Percentiles rank a stretch among this genome's conserved stretches.
These are phyloP conservation scores for Drosophila tristis DNA, from an alignment of 1,140 invertebrate species.

Conservation along the genomic window DNA sequence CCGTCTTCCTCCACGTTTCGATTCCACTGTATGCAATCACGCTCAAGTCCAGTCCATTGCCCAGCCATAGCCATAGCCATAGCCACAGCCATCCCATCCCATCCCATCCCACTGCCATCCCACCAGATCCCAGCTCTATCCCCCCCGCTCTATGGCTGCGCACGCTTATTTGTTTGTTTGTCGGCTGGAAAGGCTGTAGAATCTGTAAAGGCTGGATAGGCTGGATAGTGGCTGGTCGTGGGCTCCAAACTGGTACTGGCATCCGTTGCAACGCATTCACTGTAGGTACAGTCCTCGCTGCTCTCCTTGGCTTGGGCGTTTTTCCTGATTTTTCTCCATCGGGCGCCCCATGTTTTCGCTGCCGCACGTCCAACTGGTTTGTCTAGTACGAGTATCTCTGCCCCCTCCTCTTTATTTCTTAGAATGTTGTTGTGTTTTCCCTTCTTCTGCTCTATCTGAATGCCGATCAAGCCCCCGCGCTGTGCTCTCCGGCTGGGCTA, in stretches of 20 bases:
- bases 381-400: slow-evolving; percentile 67
- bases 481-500: slow-evolving; percentile 13
- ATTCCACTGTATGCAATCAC: slow-evolving; percentile 67
- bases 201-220: no score
- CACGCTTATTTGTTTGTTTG: slow-evolving; percentile 80
- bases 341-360: slow-evolving; percentile 2
- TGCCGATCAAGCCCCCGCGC: slow-evolving; percentile 52
- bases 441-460: slow-evolving; percentile 54
- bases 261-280: slow-evolving; percentile 46
- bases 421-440: slow-evolving; percentile 74
- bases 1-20: slow-evolving; percentile 51
- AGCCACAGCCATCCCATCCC: slow-evolving; percentile 1
- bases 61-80: neutral
- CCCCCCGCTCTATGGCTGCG: slow-evolving; percentile 56
- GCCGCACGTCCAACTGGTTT: slow-evolving; percentile 64
- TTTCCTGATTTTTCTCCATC: slow-evolving; percentile 75
- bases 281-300: slow-evolving; percentile 65
- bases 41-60: slow-evolving; percentile 40
- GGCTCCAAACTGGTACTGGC: slow-evolving; percentile 76
- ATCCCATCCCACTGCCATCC: slow-evolving; percentile 18
- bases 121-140: slow-evolving; percentile 3
- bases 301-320: slow-evolving; percentile 36
- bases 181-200: no score
- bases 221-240: slow-evolving; percentile 7
- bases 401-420: slow-evolving; percentile 62